Percentiles rank a stretch among this genome's conserved stretches.
Evolutionary conservation across 1,140 invertebrate genomes (phyloP).

Genomic region (Hyposmocoma kahamanoa): DNA sequence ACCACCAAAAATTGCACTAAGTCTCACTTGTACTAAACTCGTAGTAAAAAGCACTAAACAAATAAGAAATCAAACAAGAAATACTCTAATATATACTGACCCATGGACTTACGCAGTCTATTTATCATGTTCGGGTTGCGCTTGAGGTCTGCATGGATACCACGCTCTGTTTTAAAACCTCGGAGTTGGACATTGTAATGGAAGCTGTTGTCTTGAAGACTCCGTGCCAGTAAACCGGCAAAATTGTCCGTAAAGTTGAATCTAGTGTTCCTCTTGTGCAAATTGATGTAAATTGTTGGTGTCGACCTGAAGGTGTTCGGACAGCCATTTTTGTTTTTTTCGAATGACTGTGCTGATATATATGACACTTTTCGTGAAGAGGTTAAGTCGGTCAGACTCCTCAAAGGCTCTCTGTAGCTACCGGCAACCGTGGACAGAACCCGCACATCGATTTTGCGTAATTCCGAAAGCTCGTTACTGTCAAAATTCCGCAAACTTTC

Average conservation of each 20-base stretch:
- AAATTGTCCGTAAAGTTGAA: constrained; percentile 53
- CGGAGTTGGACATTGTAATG: constrained; percentile 74
- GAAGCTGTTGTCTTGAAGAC: constrained; percentile 43
- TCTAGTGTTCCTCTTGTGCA: constrained; percentile 28
- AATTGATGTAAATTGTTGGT: constrained; percentile 42
- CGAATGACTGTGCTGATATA: constrained; percentile 54
- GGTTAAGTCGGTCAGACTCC: constrained; percentile 17
- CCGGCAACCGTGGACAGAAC: constrained; percentile 28
- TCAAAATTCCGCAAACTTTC: constrained; percentile 61
- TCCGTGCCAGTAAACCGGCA: constrained; percentile 36
- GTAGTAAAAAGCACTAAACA: constrained; percentile 6
- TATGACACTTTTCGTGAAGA: constrained; percentile 54
- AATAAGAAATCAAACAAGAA: constrained; percentile 1
- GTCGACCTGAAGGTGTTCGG: constrained; percentile 20
- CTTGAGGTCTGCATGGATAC: constrained; percentile 78
- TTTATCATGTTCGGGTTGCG: constrained; percentile 79
- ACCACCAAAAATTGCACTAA: too few species aligned
- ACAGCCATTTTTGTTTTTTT: constrained; percentile 62
- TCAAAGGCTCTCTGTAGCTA: constrained; percentile 18
- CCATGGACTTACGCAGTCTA: constrained; percentile 75
- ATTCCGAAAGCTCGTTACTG: constrained; percentile 55
- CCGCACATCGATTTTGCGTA: constrained; percentile 49
- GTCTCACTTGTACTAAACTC: too few species aligned
- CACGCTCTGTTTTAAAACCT: constrained; percentile 85
- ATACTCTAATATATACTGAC: constrained; percentile 56